Base-by-base conservation (phyloP, 2,888 invertebrate species). In the Perizoma affinitatum region DNA sequence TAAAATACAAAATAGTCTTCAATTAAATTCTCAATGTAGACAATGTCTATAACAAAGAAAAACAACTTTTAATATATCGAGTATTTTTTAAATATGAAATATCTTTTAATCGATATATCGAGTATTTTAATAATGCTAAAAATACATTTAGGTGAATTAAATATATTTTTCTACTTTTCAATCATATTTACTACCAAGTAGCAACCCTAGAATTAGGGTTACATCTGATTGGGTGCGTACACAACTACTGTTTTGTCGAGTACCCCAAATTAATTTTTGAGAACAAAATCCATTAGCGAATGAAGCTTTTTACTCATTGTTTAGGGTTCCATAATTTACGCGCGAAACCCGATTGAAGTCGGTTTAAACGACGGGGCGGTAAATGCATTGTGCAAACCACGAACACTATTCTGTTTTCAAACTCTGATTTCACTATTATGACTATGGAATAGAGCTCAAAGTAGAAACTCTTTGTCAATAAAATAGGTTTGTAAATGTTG, bases 201-300 rank as follows among this genome's bases (percentile, higher is more conserved):
- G 56, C 72, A 72, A 70, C 79, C 80, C 76, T 78, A 68, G n/a
- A 52, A 22, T 56, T 66, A 79, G 76, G 83, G 82, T 78, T 75
- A 77, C 68, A 62, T 73, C 75, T 84, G 82, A 89, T 89, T 88
- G 85, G 88, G 85, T 88, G 87, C 79, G 83, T 86, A 87, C 88
- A 86, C 77, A 83, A 62, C 61, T 65, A 73, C 78, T 81, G 80
- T 86, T 85, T 85, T 82, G 85, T 88, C 81, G 80, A 88, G 87
- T 87, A 89, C 90, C 90, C 90, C 86, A 88, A 90, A 91, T 90
- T 89, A 90, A 90, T 90, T 88, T 90, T 88, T 86, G 84, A 88
- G 88, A 91, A 90, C 88, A 89, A 88, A 89, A 90, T 90, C 87
- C 90, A 91, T 91, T 91, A 90, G 90, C 83, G 87, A 86, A 87